Conservation (phyloP, 2,113 vertebrate genomes). For the Psophia crepitans region DNA sequence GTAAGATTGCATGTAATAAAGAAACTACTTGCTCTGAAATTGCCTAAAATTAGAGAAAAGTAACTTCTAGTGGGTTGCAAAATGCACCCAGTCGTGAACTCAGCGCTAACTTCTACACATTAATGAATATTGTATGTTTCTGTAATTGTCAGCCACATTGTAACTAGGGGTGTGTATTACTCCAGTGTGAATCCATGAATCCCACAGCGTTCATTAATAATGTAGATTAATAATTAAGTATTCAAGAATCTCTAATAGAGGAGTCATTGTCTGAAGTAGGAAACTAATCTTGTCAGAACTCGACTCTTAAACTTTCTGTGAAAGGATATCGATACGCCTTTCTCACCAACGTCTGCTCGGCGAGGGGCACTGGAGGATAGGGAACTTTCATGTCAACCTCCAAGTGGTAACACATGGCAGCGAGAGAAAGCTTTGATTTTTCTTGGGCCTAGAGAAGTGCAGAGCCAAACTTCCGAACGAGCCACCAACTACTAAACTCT, state of each 20-base stretch:
- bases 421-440: slow-evolving; percentile 15
- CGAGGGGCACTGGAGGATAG: neutral
- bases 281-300: slow-evolving; percentile 29
- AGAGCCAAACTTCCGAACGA: neutral
- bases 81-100: neutral
- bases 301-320: neutral
- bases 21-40: neutral
- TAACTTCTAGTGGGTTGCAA: neutral
- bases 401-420: neutral
- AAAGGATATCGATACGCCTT: neutral
- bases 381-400: neutral
- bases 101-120: neutral
- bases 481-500: neutral
- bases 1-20: neutral
- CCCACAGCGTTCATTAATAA: neutral
- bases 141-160: neutral
- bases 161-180: neutral
- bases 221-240: slow-evolving; percentile 9
- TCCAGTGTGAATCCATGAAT: neutral
- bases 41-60: neutral
- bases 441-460: neutral
- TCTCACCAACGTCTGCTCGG: neutral
- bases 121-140: neutral
- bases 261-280: neutral
- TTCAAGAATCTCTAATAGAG: slow-evolving; percentile 1